phyloP scores from a whole-genome alignment of 2,888 invertebrate species.

The Drosophila aldrichi region DNA sequence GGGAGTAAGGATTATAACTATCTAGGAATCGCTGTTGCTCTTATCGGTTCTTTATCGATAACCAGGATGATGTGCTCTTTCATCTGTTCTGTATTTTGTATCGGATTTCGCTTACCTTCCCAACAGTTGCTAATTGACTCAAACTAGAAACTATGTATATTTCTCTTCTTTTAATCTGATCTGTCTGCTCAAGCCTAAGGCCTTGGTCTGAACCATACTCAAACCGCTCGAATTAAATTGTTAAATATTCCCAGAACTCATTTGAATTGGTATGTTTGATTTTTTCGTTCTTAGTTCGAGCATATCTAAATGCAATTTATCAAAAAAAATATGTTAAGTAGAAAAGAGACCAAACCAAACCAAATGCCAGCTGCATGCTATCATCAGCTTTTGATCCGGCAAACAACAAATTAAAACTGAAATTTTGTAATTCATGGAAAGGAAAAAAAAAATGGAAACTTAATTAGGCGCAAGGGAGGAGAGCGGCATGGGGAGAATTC shows the following conservation, averaged over 20 bases:
- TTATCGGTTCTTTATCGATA: neutral
- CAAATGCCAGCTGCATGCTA: constrained; percentile 57
- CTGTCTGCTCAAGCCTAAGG: neutral
- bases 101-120: no score
- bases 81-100: no score
- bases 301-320: constrained; percentile 53
- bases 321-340: constrained; percentile 20
- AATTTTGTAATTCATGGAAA: constrained; percentile 27
- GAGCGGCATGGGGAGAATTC: neutral
- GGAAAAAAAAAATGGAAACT: constrained; percentile 30
- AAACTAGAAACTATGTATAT: neutral
- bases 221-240: neutral
- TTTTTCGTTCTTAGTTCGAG: neutral
- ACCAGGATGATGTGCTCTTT: no score
- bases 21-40: no score
- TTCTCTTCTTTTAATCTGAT: neutral
- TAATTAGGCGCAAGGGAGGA: constrained; percentile 35
- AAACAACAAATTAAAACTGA: constrained; percentile 8
- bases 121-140: neutral
- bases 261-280: neutral
- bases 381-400: constrained; percentile 53
- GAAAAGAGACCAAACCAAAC: constrained; percentile 4
- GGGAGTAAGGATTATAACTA: neutral
- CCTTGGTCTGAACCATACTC: no score
- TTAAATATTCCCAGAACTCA: neutral